Percentiles rank a stretch among this genome's conserved stretches.
phyloP scores from a whole-genome alignment of 2,113 vertebrate genomes.

The Takifugu flavidus region DNA sequence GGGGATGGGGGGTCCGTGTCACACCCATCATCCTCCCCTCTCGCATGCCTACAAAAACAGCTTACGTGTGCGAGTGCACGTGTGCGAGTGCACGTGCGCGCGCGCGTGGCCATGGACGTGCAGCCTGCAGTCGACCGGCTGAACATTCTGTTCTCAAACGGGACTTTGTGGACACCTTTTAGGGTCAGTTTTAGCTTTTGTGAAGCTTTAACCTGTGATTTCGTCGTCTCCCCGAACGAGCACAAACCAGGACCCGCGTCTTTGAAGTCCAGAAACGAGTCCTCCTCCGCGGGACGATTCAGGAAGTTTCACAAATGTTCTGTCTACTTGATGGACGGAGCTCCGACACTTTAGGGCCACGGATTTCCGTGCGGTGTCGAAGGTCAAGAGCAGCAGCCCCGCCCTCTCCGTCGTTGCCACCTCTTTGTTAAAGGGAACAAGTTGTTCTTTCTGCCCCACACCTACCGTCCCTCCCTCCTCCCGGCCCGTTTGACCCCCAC shows the following conservation, averaged over 20 bases:
- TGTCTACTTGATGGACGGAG: too few relatives aligned
- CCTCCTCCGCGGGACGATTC: too few relatives aligned
- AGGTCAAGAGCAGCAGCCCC: too few relatives aligned
- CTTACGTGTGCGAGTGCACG: not conserved
- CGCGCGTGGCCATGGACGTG: slow-evolving; percentile 8
- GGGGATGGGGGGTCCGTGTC: slow-evolving; percentile 3
- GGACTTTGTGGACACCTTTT: too few relatives aligned
- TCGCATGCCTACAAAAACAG: not conserved
- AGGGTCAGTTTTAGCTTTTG: too few relatives aligned
- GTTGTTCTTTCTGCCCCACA: slow-evolving; percentile 40
- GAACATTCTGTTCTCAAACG: slow-evolving; percentile 33
- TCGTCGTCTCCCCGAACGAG: too few relatives aligned
- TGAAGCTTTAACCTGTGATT: too few relatives aligned
- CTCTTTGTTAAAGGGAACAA: slow-evolving; percentile 51
- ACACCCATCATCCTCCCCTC: not conserved
- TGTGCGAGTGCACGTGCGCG: not conserved
- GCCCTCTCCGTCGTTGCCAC: slow-evolving; percentile 8
- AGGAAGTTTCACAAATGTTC: too few relatives aligned
- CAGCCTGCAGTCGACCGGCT: slow-evolving; percentile 6
- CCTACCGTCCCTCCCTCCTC: slow-evolving; percentile 17
- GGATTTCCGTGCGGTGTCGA: too few relatives aligned
- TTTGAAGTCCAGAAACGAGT: too few relatives aligned
- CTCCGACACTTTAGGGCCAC: too few relatives aligned
- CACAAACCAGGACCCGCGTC: too few relatives aligned
- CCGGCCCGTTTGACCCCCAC: not conserved